Base-by-base conservation (phyloP, 2,888 invertebrate genomes). In the Deilephila elpenor region DNA sequence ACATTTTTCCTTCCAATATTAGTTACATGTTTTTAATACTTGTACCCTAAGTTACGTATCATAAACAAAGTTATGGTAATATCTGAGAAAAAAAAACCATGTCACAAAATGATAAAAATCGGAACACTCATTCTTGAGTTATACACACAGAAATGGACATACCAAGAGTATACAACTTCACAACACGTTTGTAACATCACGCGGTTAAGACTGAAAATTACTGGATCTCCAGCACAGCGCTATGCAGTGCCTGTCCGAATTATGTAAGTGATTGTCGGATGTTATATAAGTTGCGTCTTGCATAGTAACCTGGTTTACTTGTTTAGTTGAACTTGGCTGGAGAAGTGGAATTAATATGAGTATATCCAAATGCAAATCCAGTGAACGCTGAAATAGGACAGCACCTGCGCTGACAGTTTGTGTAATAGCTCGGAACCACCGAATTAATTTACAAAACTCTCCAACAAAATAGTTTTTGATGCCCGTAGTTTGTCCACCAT, bases 391-490 rank as follows among this genome's bases (percentile, higher is more conserved):
- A 84, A 87, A 86, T 84, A 84, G 81, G 85, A 83, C 86, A 84
- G 86, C 93, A 93, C 93, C 93, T 93, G 93, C 86, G 88, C 91
- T 90, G 93, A 93, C 93, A 93, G 93, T 90, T 90, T 89, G 86
- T 87, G 92, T 93, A 93, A 93, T 93, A 92, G 91, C 89, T 87
- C 86, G 90, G 89, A 93, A 93, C 93, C 90, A 84, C 89, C 87
- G 89, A 93, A 93, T 93, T 93, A 92, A 93, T 93, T 92, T 87
- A 89, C 91, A 91, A 92, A 93, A 93, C 90, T 92, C 89, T 86
- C 85, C 80, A 83, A 85, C 90, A 86, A 89, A 90, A 89, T 86
- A 89, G 89, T 92, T 91, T 90, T 90, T 91, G 90, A 91, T 87
- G 83, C 82, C 79, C 80, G 83, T 83, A 85, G 84, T 73, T 61